Conservation (phyloP, 2,113 vertebrate species). For the Ceratotherium simum region DNA sequence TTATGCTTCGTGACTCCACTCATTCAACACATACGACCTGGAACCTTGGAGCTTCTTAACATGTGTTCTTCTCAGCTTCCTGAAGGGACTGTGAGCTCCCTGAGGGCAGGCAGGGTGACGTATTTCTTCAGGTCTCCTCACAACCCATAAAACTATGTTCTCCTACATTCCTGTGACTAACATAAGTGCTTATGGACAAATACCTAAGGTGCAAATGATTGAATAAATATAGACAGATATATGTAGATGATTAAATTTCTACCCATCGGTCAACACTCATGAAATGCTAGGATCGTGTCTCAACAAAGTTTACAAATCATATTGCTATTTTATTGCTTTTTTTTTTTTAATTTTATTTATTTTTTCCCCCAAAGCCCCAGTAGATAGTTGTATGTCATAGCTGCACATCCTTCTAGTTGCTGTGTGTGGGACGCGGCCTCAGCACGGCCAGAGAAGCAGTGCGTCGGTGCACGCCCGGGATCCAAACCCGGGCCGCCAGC, state of each 20-base stretch:
- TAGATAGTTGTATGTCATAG: too few species aligned
- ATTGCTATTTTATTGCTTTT: not conserved
- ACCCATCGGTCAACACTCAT: not conserved
- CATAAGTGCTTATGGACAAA: not conserved
- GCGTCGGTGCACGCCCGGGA: too few species aligned
- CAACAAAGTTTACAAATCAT: slow-evolving; percentile 10
- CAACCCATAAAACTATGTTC: not conserved
- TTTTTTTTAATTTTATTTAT: too few species aligned
- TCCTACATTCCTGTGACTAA: not conserved
- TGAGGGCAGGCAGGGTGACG: not conserved
- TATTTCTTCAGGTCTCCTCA: not conserved
- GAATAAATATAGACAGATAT: not conserved
- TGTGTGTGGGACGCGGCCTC: too few species aligned
- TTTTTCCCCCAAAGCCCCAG: too few species aligned
- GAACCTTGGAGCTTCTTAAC: not conserved
- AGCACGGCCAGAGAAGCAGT: too few species aligned
- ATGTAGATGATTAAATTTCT: not conserved
- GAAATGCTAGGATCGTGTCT: not conserved
- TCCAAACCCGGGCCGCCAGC: too few species aligned
- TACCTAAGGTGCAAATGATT: not conserved
- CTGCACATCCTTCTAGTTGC: too few species aligned
- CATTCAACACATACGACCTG: not conserved
- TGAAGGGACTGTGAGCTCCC: not conserved
- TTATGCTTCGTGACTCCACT: accelerated
- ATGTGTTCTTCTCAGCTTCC: not conserved